Conservation (phyloP, 2,888 invertebrate species). For the Drosophila nr. fundita region DNA sequence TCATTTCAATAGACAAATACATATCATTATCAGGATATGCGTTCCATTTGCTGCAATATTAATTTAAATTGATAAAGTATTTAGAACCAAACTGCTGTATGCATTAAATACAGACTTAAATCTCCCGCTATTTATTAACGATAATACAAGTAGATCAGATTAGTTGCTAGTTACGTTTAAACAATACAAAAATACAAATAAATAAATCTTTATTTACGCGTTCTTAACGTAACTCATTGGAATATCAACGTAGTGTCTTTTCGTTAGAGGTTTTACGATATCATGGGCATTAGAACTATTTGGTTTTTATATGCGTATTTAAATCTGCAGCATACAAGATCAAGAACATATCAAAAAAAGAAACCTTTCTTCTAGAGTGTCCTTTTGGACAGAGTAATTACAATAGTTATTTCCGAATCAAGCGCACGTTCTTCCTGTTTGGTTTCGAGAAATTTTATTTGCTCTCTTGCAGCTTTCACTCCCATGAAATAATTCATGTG, state of each 20-base stretch:
- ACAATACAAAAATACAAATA: conserved; percentile 67
- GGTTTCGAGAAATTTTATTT: background rate
- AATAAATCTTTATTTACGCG: conserved; percentile 53
- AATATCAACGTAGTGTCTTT: conserved; percentile 68
- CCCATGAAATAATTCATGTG: conserved; percentile 1
- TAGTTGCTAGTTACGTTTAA: conserved; percentile 41
- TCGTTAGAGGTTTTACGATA: conserved; percentile 24
- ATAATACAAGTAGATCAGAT: conserved; percentile 49
- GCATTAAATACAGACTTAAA: background rate
- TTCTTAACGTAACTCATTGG: conserved; percentile 46
- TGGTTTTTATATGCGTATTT: background rate
- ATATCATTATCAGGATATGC: background rate
- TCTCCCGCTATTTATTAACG: conserved; percentile 22
- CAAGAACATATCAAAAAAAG: background rate
- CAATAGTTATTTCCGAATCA: background rate
- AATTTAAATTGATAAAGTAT: background rate
- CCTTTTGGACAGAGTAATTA: background rate
- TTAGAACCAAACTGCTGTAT: background rate
- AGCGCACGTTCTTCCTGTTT: background rate
- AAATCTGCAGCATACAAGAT: background rate
- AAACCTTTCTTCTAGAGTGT: background rate
- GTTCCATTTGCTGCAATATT: background rate
- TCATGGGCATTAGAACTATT: conserved; percentile 23
- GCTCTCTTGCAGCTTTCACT: conserved; percentile 2
- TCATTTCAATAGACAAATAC: background rate